Base-by-base conservation (phyloP, 2,797 vertebrate species). In the Xiphorhynchus erythropygius region DNA sequence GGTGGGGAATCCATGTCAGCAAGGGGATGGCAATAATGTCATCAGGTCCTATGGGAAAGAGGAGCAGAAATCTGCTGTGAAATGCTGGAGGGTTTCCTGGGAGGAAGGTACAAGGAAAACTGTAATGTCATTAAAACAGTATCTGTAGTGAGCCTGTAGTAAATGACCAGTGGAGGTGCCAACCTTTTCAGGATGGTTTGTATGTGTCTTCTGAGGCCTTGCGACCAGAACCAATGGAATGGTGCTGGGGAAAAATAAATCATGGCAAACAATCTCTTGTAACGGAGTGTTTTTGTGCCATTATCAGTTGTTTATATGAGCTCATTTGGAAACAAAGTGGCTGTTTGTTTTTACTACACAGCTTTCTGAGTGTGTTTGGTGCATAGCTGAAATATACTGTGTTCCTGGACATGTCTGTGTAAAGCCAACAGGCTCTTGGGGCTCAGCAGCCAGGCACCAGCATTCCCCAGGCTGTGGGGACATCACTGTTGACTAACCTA, bases 231-330 rank as follows among this genome's bases (percentile, higher is more conserved):
- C 50, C 19, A 59, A 37, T 32, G 49, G 23, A 70, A 57, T 0
- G 2, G 44, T 52, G 44, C 41, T 74, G 78, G 47, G 47, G n/a
- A 63, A 83, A 81, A 91, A 37, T 10, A 96, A 71, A 63, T 25
- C 1, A 4, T 42, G 30, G 42, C 78, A 84, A 86, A 33, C 39
- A 41, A 7, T 78, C n/a, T 88, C 16, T 35, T 37, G 14, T 82
- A 86, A 86, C 25, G 19, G 62, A 81, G 24, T 78, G 24, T 1
- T 91, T 86, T 55, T 91, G 50, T 80, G 62, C 52, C 18, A 2
- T 93, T 93, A 95, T 94, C 83, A 82, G 85, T 57, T 73, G 67
- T 87, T 95, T 86, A 52, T 67, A 69, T 86, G 91, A 95, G 63
- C 83, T 95, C 85, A 81, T 86, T 94, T 55, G 84, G 80, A 91